A percentile compares a stretch with the other conserved stretches of the same genome.
phyloP scores from a whole-genome alignment of 2,113 vertebrate species.

The Gambusia holbrooki region DNA sequence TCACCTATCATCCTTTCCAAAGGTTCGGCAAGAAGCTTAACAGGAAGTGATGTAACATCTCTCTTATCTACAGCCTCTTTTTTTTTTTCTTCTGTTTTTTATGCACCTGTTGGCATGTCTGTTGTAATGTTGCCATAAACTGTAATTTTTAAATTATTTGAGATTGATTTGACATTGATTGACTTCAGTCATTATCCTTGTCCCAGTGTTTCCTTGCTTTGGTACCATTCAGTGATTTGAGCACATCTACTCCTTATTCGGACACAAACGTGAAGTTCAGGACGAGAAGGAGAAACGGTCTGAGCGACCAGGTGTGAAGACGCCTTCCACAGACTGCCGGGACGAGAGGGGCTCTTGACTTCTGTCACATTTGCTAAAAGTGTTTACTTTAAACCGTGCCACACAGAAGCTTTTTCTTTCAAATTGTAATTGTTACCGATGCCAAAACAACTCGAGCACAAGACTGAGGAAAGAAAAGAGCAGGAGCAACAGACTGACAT shows the following conservation, averaged over 20 bases:
- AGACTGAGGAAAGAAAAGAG: constrained; percentile 37
- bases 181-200: constrained; percentile 5
- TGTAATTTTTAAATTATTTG: constrained; percentile 84
- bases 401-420: constrained; percentile 69
- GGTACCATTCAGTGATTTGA: constrained; percentile 59
- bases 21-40: constrained; percentile 42
- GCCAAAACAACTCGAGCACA: constrained; percentile 81
- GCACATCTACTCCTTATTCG: background rate
- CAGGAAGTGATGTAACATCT: constrained; percentile 69
- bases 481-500: constrained; percentile 1
- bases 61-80: constrained; percentile 70
- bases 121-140: constrained; percentile 66
- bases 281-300: constrained; percentile 6
- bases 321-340: constrained; percentile 19
- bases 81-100: constrained; percentile 17
- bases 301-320: background rate
- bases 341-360: constrained; percentile 27
- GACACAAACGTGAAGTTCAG: background rate
- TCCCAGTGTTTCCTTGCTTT: constrained; percentile 39
- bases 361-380: constrained; percentile 44
- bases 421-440: constrained; percentile 74
- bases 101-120: constrained; percentile 73
- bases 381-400: constrained; percentile 75
- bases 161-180: constrained; percentile 66
- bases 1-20: constrained; percentile 57